A percentile compares a stretch with the other conserved stretches of the same genome.
phyloP scores from a whole-genome alignment of 2,113 vertebrate species.

The Spilogale gracilis region DNA sequence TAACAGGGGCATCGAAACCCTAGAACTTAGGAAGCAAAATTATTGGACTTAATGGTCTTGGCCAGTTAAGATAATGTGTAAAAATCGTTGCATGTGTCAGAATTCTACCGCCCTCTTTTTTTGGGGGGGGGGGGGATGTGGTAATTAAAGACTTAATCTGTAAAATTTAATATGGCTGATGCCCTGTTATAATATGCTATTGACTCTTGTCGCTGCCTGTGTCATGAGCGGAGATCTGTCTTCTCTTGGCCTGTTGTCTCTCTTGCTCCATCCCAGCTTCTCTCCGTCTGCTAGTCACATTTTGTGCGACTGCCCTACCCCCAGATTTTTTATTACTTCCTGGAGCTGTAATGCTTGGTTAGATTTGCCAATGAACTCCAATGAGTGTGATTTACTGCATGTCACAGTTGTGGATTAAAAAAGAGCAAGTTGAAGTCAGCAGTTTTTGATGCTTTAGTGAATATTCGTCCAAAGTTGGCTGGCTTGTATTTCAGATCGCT shows the following conservation, averaged over 20 bases:
- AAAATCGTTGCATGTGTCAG: background rate
- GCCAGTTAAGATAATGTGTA: background rate
- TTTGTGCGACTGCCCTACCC: background rate
- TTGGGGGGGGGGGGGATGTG: too few species aligned
- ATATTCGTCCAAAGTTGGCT: background rate
- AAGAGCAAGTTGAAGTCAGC: background rate
- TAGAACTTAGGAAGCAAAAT: background rate
- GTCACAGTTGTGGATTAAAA: background rate
- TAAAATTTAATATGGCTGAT: background rate
- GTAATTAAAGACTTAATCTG: background rate
- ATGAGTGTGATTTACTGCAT: background rate
- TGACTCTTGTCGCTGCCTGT: background rate
- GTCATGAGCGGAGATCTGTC: background rate
- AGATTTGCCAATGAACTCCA: background rate
- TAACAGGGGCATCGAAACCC: background rate
- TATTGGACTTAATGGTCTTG: background rate
- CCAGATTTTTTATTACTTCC: background rate
- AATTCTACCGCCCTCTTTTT: background rate
- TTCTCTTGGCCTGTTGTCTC: background rate
- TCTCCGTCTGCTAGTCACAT: background rate
- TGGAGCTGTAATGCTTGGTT: background rate
- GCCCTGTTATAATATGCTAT: rapidly evolving
- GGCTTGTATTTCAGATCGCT: constrained; percentile 92
- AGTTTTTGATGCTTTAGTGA: background rate
- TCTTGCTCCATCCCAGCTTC: background rate